A percentile compares a stretch with the other conserved stretches of the same genome.
Evolutionary conservation across 2,797 vertebrate species (phyloP).

Genomic region (Leptoclinus maculatus): DNA sequence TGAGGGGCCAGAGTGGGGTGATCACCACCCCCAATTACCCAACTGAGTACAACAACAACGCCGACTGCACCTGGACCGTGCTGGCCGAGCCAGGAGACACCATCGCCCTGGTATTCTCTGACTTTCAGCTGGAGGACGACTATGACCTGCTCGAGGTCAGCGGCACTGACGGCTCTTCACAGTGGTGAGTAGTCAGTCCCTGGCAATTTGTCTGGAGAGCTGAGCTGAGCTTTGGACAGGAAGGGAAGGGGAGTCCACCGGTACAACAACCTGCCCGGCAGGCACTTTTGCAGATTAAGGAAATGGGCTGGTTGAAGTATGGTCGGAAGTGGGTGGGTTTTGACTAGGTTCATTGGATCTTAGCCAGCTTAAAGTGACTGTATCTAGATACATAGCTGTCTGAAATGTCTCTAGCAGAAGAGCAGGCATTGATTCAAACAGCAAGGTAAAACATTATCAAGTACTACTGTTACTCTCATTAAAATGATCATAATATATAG

Average conservation of each 20-base stretch:
- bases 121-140: slow-evolving; percentile 97
- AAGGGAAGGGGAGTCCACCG: background rate
- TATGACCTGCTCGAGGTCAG: slow-evolving; percentile 97
- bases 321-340: slow-evolving; percentile 15
- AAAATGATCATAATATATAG: slow-evolving; percentile 14
- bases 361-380: background rate
- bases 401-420: background rate
- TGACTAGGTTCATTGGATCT: background rate
- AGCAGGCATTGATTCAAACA: background rate
- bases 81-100: slow-evolving; percentile 98
- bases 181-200: slow-evolving; percentile 89
- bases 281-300: slow-evolving; percentile 13
- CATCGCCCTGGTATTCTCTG: slow-evolving; percentile 96
- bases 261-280: slow-evolving; percentile 25
- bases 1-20: slow-evolving; percentile 95
- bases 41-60: slow-evolving; percentile 94
- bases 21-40: slow-evolving; percentile 98
- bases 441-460: background rate
- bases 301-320: slow-evolving; percentile 26
- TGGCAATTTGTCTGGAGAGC: slow-evolving; percentile 16
- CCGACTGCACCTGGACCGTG: slow-evolving; percentile 99
- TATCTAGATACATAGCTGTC: background rate
- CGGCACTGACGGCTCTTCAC: slow-evolving; percentile 95
- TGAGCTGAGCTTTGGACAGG: background rate
- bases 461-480: slow-evolving; percentile 1